Percentiles rank a stretch among this genome's conserved stretches.
Evolutionary conservation across 1,140 invertebrate species (phyloP).

Genomic region (Pygmarrhopalites habei): DNA sequence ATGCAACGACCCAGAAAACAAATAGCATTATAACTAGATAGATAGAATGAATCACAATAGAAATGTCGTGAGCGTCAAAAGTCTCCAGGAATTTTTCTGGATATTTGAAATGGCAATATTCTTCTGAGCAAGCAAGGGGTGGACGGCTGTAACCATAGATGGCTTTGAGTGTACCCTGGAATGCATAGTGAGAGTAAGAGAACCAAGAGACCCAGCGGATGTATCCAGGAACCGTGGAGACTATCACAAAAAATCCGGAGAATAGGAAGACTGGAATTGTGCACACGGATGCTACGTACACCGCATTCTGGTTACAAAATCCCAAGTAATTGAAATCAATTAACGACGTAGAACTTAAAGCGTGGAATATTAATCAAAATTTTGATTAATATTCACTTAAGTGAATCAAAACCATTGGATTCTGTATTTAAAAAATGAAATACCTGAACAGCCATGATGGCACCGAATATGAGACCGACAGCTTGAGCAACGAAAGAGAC

Average conservation of each 20-base stretch:
- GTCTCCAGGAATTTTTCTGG: slow-evolving; percentile 75
- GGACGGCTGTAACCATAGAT: slow-evolving; percentile 78
- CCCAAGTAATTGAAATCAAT: too few relatives aligned
- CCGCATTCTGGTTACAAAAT: not conserved
- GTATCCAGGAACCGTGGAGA: not conserved
- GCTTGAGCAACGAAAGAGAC: slow-evolving; percentile 86
- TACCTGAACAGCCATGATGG: slow-evolving; percentile 67
- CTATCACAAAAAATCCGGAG: not conserved
- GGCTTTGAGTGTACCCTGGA: slow-evolving; percentile 80
- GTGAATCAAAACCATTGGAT: slow-evolving; percentile 52
- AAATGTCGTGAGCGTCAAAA: slow-evolving; percentile 72
- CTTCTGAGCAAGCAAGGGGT: slow-evolving; percentile 64
- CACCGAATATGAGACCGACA: slow-evolving; percentile 82
- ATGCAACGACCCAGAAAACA: slow-evolving; percentile 71
- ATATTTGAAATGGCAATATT: slow-evolving; percentile 78
- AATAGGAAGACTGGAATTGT: not conserved
- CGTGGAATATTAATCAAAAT: slow-evolving; percentile 81
- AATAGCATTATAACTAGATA: slow-evolving; percentile 52
- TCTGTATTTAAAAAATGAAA: too few relatives aligned
- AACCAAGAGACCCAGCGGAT: slow-evolving; percentile 49
- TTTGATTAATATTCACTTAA: slow-evolving; percentile 73
- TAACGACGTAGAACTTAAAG: slow-evolving; percentile 76
- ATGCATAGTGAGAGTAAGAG: slow-evolving; percentile 83
- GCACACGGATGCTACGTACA: not conserved
- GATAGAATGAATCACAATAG: slow-evolving; percentile 47